Evolutionary conservation across 2,797 vertebrate genomes (phyloP).

Genomic region (Limosa lapponica): DNA sequence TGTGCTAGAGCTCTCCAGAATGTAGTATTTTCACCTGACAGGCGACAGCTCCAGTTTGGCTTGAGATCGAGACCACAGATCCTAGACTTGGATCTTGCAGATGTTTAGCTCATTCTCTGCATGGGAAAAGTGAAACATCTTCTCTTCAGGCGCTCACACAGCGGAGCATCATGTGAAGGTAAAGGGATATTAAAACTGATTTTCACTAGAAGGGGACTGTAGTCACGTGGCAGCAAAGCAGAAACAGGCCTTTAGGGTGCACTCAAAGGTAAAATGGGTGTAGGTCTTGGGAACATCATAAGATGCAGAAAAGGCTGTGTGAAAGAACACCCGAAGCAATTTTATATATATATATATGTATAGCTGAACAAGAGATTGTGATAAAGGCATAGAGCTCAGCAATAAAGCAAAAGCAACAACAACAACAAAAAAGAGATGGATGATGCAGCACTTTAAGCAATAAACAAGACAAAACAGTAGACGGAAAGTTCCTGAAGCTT

Average conservation of each 20-base stretch:
- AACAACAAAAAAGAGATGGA: neutral
- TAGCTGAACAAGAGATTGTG: neutral
- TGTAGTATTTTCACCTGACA: neutral
- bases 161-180: neutral
- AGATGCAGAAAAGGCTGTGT: neutral
- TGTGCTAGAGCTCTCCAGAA: neutral
- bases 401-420: neutral
- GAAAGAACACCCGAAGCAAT: neutral
- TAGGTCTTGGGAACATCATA: no score
- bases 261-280: neutral
- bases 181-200: neutral
- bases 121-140: neutral
- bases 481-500: neutral
- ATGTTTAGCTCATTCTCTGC: neutral
- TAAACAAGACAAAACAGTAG: neutral
- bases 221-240: neutral
- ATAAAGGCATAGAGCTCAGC: neutral
- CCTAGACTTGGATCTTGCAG: neutral
- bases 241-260: neutral
- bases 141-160: neutral
- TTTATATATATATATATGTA: neutral
- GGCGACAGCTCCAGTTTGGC: neutral
- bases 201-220: neutral
- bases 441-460: neutral
- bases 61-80: neutral